Conservation (phyloP, 2,797 vertebrate species). For the Megalops cyprinoides region DNA sequence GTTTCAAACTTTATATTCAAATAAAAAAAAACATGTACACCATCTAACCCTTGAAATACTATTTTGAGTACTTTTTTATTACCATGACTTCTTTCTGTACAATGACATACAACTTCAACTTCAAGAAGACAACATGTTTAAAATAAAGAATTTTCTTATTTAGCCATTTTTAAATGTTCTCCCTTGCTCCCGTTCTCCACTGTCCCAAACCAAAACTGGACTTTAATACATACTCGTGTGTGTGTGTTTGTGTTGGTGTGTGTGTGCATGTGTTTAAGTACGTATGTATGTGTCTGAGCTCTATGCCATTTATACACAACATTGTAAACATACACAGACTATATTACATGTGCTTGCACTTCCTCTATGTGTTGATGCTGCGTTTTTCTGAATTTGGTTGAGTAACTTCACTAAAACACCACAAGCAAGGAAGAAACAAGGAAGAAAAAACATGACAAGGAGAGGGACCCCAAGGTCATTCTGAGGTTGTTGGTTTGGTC, state of each 20-base stretch:
- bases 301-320: conserved; percentile 99
- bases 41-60: conserved; percentile 89
- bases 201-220: conserved; percentile 77
- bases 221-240: conserved; percentile 75
- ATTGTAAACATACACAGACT: conserved; percentile 99
- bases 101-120: conserved; percentile 76
- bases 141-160: conserved; percentile 86
- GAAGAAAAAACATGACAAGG: conserved; percentile 30
- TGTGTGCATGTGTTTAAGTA: conserved; percentile 48
- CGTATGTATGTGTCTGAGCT: conserved; percentile 76
- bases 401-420: conserved; percentile 85
- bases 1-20: conserved; percentile 69
- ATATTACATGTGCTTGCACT: conserved; percentile 99
- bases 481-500: conserved; percentile 15
- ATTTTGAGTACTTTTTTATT: conserved; percentile 77
- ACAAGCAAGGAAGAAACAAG: conserved; percentile 68
- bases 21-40: conserved; percentile 89
- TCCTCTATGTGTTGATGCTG: conserved; percentile 66
- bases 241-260: conserved; percentile 46
- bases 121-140: conserved; percentile 76
- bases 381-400: conserved; percentile 69
- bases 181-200: conserved; percentile 54
- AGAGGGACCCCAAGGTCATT: conserved; percentile 10
- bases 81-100: conserved; percentile 78
- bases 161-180: conserved; percentile 54